Percentiles rank a stretch among this genome's conserved stretches.
Conservation (phyloP, 2,113 vertebrate species). For the Martes martes region DNA sequence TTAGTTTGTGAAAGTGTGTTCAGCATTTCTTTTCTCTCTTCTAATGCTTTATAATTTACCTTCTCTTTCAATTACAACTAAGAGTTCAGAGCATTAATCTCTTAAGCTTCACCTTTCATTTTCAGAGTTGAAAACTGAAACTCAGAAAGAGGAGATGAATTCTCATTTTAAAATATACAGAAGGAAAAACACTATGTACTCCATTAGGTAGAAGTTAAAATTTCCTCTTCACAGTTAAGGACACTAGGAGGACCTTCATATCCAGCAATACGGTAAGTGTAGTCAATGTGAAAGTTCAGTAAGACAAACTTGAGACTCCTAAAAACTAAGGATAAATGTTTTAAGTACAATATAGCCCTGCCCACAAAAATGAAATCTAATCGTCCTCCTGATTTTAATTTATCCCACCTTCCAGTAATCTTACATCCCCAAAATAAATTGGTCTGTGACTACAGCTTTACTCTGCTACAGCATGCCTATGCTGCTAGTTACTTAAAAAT, state of each 20-base stretch:
- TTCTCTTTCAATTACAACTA: slow-evolving; percentile 9
- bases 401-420: not conserved
- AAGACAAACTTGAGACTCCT: not conserved
- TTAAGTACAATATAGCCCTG: not conserved
- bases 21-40: not conserved
- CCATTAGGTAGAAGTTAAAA: not conserved
- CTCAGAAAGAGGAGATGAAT: not conserved
- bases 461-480: not conserved
- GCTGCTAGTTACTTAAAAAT: not conserved
- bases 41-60: not conserved
- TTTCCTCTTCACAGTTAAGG: not conserved
- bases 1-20: not conserved
- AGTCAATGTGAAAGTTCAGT: not conserved
- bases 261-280: not conserved
- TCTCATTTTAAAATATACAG: not conserved
- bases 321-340: not conserved
- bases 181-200: not conserved
- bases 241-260: not conserved
- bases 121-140: slow-evolving; percentile 29
- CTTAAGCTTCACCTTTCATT: not conserved
- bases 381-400: not conserved
- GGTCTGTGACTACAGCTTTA: not conserved
- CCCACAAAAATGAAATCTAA: not conserved
- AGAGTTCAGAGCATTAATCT: not conserved
- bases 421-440: not conserved